Conservation (phyloP, 2,888 invertebrate species). For the Rhabditoides inermis region DNA sequence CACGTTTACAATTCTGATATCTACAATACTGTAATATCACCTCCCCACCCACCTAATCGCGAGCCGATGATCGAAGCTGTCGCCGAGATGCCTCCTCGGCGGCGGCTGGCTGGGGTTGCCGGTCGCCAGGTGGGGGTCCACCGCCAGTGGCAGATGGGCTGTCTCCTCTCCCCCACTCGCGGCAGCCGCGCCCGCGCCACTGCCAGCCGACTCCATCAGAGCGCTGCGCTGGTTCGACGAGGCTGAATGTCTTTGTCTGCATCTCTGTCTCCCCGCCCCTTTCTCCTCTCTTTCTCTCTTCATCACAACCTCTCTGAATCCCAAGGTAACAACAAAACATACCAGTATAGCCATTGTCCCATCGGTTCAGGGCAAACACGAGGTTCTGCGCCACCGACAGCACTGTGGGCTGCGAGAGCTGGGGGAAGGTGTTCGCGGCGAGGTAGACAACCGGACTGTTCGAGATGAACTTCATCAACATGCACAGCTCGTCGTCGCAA, state of each 20-base stretch:
- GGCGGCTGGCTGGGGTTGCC: slow-evolving; percentile 58
- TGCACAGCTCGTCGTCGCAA: slow-evolving; percentile 91
- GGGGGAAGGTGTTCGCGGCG: slow-evolving; percentile 90
- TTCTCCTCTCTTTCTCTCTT: not conserved
- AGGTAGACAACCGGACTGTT: slow-evolving; percentile 96
- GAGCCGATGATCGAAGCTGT: slow-evolving; percentile 93
- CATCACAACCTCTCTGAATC: not conserved
- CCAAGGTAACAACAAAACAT: slow-evolving; percentile 3
- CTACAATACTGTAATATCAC: not conserved
- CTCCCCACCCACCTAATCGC: slow-evolving; percentile 63
- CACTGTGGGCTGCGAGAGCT: slow-evolving; percentile 48
- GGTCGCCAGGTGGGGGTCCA: slow-evolving; percentile 83
- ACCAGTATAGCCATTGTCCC: slow-evolving; percentile 50
- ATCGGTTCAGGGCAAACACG: slow-evolving; percentile 50
- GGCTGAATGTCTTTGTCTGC: not conserved
- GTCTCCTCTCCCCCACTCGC: no score
- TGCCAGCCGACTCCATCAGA: slow-evolving; percentile 59
- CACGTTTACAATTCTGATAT: not conserved
- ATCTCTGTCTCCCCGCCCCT: not conserved
- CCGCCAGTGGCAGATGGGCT: slow-evolving; percentile 81
- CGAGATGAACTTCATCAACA: slow-evolving; percentile 94
- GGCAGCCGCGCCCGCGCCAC: slow-evolving; percentile 71
- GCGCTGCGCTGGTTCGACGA: no score
- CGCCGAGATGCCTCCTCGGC: slow-evolving; percentile 77
- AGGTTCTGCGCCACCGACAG: slow-evolving; percentile 49